Evolutionary conservation across 2,113 vertebrate species (phyloP), one percentile per base, ranked within the genome.

Genomic region (Melanerpes aurifrons): DNA sequence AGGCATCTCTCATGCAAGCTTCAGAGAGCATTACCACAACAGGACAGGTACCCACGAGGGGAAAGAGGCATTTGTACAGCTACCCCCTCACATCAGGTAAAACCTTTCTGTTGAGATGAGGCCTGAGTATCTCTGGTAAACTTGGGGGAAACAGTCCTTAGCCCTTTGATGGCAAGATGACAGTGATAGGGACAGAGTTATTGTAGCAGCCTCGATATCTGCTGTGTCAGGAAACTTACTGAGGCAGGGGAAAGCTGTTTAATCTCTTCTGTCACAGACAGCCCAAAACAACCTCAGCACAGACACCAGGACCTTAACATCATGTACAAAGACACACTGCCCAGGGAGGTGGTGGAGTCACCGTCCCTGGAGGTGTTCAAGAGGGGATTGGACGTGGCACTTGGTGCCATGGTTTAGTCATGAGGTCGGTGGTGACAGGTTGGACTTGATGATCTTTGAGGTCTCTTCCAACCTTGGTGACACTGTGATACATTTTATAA

Each of bases 1-100:
- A 62, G 35, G 15, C n/a, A 32, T 62, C 50, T 80, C 40, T 66
- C 6, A n/a, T 29, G 17, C 32, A 28, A 72, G 7, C 25, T 29
- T 54, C 12, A 67, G 64, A 54, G 40, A 59, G 24, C 2, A 4
- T 62, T 62, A 54, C 12, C 53, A 48, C 40, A 48, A 70, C 20
- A 72, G 18, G 58, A 78, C 7, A 48, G 56, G n/a, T 12, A n/a
- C 13, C 32, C 12, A 7, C 0, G 0, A 84, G 11, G 25, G n/a
- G 19, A 87, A 48, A 50, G 24, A 15, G 66, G 15, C 3, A 0
- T 81, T 77, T 61, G 35, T 64, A 61, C 22, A 78, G 21, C 25
- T 26, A 24, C 10, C 26, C 22, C 24, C 25, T 45, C 56, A 72
- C 31, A 87, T 59, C n/a, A 32, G 26, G 5, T 57, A 43, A 29